These are phyloP conservation scores for Chamaea fasciata DNA, from an alignment of 2,113 vertebrate genomes.

Conservation along the genomic window DNA sequence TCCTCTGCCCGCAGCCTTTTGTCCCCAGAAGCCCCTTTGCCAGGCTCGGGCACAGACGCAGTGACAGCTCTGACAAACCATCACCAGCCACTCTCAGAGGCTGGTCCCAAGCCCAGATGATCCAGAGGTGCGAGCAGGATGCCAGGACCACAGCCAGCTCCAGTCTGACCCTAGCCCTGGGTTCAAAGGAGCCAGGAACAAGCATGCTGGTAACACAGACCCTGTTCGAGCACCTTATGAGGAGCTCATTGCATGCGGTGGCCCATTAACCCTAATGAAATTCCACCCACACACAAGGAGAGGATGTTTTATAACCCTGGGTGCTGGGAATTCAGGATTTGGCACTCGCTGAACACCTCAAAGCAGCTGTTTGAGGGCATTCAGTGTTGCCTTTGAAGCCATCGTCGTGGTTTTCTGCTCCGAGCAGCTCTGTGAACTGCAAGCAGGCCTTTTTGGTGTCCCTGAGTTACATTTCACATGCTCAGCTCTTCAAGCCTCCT, in stretches of 20 bases:
- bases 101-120: rapidly evolving
- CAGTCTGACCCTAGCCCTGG: not conserved
- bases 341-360: not conserved
- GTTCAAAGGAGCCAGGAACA: rapidly evolving
- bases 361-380: not conserved
- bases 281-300: not conserved
- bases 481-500: not conserved
- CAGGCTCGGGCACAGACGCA: not conserved
- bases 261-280: not conserved
- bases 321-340: not conserved
- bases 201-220: not conserved
- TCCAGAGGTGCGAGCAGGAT: not conserved
- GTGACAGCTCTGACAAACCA: not conserved
- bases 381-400: not conserved
- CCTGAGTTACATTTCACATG: not conserved
- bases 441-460: not conserved
- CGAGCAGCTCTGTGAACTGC: not conserved
- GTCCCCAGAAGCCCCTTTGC: not conserved
- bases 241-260: not conserved
- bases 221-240: not conserved
- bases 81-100: rapidly evolving
- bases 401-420: rapidly evolving
- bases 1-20: not conserved
- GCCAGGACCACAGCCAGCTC: not conserved
- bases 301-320: not conserved